phyloP scores from a whole-genome alignment of 2,888 invertebrate genomes.

The Polydrusus cervinus region DNA sequence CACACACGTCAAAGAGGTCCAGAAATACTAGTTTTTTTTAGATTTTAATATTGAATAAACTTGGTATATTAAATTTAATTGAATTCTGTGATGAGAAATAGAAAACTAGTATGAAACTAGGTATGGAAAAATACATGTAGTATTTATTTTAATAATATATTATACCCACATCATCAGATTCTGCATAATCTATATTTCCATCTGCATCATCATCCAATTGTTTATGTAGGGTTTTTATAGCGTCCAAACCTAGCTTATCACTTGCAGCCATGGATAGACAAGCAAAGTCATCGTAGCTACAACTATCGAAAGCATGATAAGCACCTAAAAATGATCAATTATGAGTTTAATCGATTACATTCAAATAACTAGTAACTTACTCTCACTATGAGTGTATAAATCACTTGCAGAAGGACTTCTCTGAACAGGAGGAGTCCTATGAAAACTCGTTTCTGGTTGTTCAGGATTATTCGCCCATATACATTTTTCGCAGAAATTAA shows the following conservation, averaged over 20 bases:
- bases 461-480: constrained; percentile 56
- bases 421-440: constrained; percentile 54
- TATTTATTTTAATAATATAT: no score
- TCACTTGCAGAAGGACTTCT: constrained; percentile 73
- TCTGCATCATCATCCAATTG: constrained; percentile 98
- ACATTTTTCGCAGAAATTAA: constrained; percentile 65
- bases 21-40: no score
- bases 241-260: constrained; percentile 92
- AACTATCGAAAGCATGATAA: constrained; percentile 68
- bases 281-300: constrained; percentile 81
- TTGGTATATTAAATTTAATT: no score
- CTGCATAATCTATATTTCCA: constrained; percentile 96
- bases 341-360: constrained; percentile 13
- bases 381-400: constrained; percentile 75
- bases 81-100: no score
- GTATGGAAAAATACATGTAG: no score
- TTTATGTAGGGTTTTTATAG: constrained; percentile 92
- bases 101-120: no score
- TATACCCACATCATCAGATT: constrained; percentile 94
- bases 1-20: no score
- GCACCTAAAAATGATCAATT: constrained; percentile 39
- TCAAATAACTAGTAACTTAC: constrained; percentile 68
- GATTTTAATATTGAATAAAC: no score
- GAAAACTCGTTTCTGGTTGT: constrained; percentile 27
- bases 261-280: constrained; percentile 82